Evolutionary conservation across 2,113 vertebrate species (phyloP).

Genomic region (Apaloderma vittatum): DNA sequence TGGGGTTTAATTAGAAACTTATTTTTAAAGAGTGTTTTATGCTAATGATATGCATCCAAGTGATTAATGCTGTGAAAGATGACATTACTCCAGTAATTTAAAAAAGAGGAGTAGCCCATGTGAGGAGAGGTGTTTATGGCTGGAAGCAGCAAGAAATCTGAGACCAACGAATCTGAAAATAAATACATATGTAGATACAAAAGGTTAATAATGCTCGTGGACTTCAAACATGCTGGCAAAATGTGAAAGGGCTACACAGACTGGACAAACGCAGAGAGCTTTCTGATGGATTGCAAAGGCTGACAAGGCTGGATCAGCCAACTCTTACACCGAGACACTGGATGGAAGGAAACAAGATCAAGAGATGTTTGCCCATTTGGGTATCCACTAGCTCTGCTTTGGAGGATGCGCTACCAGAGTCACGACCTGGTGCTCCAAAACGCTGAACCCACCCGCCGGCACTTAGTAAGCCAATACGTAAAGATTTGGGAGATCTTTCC

Average conservation of each 20-base stretch:
- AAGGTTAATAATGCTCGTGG: neutral
- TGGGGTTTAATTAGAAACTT: slow-evolving; percentile 39
- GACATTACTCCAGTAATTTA: neutral
- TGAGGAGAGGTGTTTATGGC: neutral
- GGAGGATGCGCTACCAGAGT: neutral
- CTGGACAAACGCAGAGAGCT: neutral
- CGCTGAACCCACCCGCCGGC: neutral
- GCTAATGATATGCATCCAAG: slow-evolving; percentile 31
- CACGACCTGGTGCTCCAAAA: neutral
- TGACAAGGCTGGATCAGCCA: fast-evolving
- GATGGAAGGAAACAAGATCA: neutral
- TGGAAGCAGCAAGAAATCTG: neutral
- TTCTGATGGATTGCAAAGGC: slow-evolving; percentile 37
- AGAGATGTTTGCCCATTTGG: neutral
- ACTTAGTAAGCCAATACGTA: fast-evolving
- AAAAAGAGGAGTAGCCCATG: neutral
- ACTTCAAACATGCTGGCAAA: neutral
- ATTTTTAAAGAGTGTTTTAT: slow-evolving; percentile 18
- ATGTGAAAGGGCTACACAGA: neutral
- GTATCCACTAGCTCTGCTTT: neutral
- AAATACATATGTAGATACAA: neutral
- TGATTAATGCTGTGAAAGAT: slow-evolving; percentile 32
- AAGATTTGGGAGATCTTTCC: neutral
- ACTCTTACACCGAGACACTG: fast-evolving
- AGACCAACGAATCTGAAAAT: neutral